These are phyloP conservation scores for Apostichopus parvimensis DNA, from an alignment of 35 echinoderm and acorn worm species.

Conservation along the genomic window DNA sequence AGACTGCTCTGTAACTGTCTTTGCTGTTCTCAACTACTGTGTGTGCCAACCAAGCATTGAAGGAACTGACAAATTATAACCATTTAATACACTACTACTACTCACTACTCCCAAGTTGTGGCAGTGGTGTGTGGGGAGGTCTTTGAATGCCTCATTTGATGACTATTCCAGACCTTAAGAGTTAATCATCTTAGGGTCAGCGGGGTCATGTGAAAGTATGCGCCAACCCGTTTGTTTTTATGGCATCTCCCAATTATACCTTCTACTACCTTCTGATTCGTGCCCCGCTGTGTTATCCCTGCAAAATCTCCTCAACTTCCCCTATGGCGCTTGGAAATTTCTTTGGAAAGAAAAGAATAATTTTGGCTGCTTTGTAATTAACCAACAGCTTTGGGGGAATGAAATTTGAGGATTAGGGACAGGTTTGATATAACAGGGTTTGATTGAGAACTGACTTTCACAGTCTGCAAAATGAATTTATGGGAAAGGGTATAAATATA, in stretches of 20 bases:
- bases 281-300: conserved; percentile 57
- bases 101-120: conserved; percentile 14
- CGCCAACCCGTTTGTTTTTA: conserved; percentile 58
- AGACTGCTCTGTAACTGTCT: conserved; percentile 1
- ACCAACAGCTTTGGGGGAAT: conserved; percentile 48
- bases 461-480: conserved; percentile 41
- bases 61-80: conserved; percentile 62
- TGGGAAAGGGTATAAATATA: background rate
- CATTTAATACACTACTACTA: background rate
- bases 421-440: conserved; percentile 50
- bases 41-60: background rate
- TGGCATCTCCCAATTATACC: conserved; percentile 60
- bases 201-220: conserved; percentile 63
- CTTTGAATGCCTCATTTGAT: conserved; percentile 50
- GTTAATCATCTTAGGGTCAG: conserved; percentile 61
- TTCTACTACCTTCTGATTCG: conserved; percentile 31
- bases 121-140: conserved; percentile 53
- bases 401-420: conserved; percentile 60
- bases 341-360: conserved; percentile 55
- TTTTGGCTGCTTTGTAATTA: conserved; percentile 66
- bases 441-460: conserved; percentile 17
- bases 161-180: conserved; percentile 58
- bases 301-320: conserved; percentile 51
- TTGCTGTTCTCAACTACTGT: background rate
- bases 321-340: conserved; percentile 31